Evolutionary conservation across 2,113 vertebrate species (phyloP), one percentile per base, ranked within the genome.

Genomic region (Ammospiza caudacuta): DNA sequence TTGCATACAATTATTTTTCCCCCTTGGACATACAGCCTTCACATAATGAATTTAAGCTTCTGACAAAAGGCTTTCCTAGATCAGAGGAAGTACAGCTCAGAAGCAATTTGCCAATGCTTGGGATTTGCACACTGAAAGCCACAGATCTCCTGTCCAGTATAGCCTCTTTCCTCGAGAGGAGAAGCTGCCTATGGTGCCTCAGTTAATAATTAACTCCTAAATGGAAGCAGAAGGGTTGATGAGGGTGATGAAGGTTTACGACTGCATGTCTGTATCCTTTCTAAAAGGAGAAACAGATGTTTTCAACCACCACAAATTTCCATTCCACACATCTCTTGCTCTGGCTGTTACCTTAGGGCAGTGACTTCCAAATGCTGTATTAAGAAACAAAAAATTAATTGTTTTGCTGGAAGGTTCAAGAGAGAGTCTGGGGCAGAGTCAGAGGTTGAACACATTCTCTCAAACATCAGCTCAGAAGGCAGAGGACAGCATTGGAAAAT

Each of bases 261-360:
- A 77, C 52, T 74, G 25, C 29, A 15, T 31, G 39, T 79, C 73
- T 22, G 37, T 47, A 90, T 89, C 61, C 41, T 72, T 87, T 72
- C 33, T 68, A 64, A 92, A 95, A 89, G 73, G 66, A 92, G 46
- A 91, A 93, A 92, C 88, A 90, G 83, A 88, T 90, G 88, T 84
- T 95, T 74, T 31, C 62, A 92, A 52, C 39, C 44, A 80, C 69
- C 77, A 78, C 76, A 89, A 86, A 83, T 44, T 44, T 83, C 73
- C 57, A 80, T 39, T 67, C 76, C 61, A 72, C 76, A 78, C 39
- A 89, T 68, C 69, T 77, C 67, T 77, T 73, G 18, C n/a, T 88
- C 76, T 75, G 64, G 29, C 57, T 93, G 58, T 62, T 90, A 94
- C 83, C 85, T 90, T 61, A 21, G 51, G 66, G 66, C 76, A 81